Percentiles rank a stretch among this genome's conserved stretches.
These are phyloP conservation scores for Campoplex capitator DNA, from an alignment of 2,888 invertebrate species.

Conservation along the genomic window DNA sequence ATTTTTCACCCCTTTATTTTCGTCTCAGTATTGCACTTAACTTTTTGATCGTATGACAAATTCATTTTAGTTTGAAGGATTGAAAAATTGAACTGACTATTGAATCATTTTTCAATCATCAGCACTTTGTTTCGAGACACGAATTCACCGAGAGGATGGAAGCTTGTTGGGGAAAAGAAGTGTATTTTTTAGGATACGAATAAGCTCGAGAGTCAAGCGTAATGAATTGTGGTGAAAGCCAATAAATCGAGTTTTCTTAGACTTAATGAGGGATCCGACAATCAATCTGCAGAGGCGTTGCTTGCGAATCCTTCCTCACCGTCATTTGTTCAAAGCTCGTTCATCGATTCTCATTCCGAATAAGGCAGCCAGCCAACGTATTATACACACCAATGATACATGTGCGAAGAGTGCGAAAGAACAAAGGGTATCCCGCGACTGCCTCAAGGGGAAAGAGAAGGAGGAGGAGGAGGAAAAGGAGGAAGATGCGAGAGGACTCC, in stretches of 20 bases:
- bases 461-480: slow-evolving; percentile 11
- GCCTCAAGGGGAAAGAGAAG: slow-evolving; percentile 45
- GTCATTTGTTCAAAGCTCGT: slow-evolving; percentile 78
- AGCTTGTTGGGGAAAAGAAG: background rate
- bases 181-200: background rate
- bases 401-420: slow-evolving; percentile 77
- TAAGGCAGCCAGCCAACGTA: slow-evolving; percentile 39
- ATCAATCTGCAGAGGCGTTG: slow-evolving; percentile 65
- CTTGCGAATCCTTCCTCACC: slow-evolving; percentile 35
- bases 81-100: background rate
- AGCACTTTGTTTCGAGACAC: background rate
- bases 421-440: slow-evolving; percentile 77
- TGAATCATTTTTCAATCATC: slow-evolving; percentile 4
- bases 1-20: background rate
- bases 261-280: slow-evolving; percentile 57
- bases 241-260: slow-evolving; percentile 29
- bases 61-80: background rate
- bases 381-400: slow-evolving; percentile 52
- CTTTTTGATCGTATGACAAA: slow-evolving; percentile 15
- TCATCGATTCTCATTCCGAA: slow-evolving; percentile 60
- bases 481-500: slow-evolving; percentile 43
- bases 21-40: slow-evolving; percentile 34
- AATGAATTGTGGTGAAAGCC: slow-evolving; percentile 6
- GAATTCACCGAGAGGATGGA: background rate
- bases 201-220: background rate